Evolutionary conservation across 2,797 vertebrate genomes (phyloP), one percentile per base, ranked within the genome.

Genomic region (Chrosomus eos): DNA sequence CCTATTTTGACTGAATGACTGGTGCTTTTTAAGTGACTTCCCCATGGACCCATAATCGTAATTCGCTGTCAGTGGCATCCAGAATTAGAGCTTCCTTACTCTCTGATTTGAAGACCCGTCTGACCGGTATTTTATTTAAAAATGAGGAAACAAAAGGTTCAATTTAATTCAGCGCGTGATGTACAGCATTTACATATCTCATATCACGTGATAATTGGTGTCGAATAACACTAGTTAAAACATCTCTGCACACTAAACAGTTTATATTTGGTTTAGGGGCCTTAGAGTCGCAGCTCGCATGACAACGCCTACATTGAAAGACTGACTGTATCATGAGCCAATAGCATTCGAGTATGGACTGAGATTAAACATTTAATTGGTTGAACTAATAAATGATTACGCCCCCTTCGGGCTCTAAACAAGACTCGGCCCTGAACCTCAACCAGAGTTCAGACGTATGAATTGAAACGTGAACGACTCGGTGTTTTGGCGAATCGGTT

Each of bases 1-100:
- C n/a, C n/a, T n/a, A n/a, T 87, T 88, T 85, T 86, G 78, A 80
- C 62, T 89, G 72, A 89, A 81, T 87, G 87, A 70, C 51, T 80
- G 81, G 14, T 79, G 81, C 70, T 82, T 45, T 48, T 78, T 62
- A 79, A 66, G 70, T n/a, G 64, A 83, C 76, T 82, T 88, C 85
- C 82, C 82, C 38, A 66, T 75, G 66, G 72, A 71, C 48, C 33
- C 71, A 88, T 88, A 64, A 85, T 87, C 26, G 75, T 89, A 83
- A 86, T 83, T 81, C 45, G 67, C 77, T 84, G 68, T 70, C 73
- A 81, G 70, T 43, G 31, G 62, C 68, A 71, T 86, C 74, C 86
- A 82, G 48, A 86, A 86, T 82, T 87, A 86, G 79, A 80, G 51
- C 81, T 89, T 86, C 78, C 85, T 86, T 68, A 75, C 76, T 85